These are phyloP conservation scores for Stichodactyla mertensii DNA, from an alignment of 64 coral and sea anemone species.

Conservation along the genomic window DNA sequence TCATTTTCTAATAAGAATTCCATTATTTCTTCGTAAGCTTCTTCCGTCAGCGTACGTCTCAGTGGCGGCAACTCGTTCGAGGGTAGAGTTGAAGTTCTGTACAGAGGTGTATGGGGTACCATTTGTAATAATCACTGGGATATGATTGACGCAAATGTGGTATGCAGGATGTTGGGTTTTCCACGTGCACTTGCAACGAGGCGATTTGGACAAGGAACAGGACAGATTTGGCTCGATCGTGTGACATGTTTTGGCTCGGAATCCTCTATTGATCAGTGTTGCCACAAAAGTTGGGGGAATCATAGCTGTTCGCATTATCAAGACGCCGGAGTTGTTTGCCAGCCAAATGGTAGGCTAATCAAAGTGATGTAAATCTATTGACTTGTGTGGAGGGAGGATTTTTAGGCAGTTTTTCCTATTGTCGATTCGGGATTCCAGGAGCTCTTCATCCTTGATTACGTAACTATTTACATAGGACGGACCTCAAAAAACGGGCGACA, in stretches of 20 bases:
- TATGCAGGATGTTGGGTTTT: not conserved
- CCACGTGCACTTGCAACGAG: not conserved
- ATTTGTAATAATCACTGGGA: not conserved
- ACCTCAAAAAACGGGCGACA: not conserved
- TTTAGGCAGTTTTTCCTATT: too few species aligned
- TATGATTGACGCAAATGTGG: not conserved
- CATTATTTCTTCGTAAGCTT: not conserved
- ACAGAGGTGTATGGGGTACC: not conserved
- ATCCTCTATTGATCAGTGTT: not conserved
- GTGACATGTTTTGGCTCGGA: not conserved
- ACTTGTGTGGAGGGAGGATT: not conserved
- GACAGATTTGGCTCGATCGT: slow-evolving; percentile 5
- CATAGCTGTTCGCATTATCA: not conserved
- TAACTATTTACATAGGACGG: not conserved
- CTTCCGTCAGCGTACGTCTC: not conserved
- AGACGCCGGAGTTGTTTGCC: slow-evolving; percentile 7
- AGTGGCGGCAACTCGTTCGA: not conserved
- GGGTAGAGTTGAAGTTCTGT: not conserved
- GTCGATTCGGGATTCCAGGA: too few species aligned
- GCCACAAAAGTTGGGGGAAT: not conserved
- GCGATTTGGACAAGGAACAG: not conserved
- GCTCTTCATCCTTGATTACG: too few species aligned
- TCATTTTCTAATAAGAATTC: not conserved
- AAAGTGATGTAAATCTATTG: not conserved
- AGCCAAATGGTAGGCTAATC: not conserved